Percentiles rank a stretch among this genome's conserved stretches.
Conservation (phyloP, 2,797 vertebrate genomes). For the Sebastes steindachneri region DNA sequence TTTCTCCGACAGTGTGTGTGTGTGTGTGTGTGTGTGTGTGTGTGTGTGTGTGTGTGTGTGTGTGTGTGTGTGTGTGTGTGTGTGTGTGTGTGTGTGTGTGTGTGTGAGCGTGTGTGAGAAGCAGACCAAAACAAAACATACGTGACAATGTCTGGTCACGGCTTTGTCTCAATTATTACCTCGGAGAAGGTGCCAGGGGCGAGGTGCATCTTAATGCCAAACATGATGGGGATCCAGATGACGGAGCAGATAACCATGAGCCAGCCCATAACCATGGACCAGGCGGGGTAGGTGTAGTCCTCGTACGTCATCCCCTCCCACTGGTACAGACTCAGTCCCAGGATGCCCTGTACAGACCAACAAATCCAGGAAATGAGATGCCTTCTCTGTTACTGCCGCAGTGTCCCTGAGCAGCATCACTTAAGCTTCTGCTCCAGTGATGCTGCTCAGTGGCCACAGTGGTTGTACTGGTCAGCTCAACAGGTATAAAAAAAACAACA, state of each 20-base stretch:
- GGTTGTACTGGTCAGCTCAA: background rate
- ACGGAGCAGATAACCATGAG: slow-evolving; percentile 97
- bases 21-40: background rate
- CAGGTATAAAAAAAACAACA: background rate
- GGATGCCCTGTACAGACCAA: slow-evolving; percentile 87
- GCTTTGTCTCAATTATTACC: slow-evolving; percentile 81
- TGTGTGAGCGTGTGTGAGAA: background rate
- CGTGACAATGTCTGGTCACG: slow-evolving; percentile 9
- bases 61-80: background rate
- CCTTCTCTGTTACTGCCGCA: background rate
- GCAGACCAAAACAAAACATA: slow-evolving; percentile 29
- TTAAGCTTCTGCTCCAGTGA: background rate
- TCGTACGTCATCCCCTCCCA: slow-evolving; percentile 98
- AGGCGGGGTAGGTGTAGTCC: slow-evolving; percentile 94
- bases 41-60: background rate
- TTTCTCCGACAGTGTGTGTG: slow-evolving; percentile 16
- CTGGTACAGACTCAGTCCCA: slow-evolving; percentile 96
- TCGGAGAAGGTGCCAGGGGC: slow-evolving; percentile 92
- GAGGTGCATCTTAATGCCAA: slow-evolving; percentile 96
- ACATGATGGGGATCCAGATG: slow-evolving; percentile 99
- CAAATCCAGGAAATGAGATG: background rate
- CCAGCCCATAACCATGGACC: slow-evolving; percentile 99
- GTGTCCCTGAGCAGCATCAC: background rate
- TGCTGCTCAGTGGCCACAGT: background rate
- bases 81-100: background rate